Base-by-base conservation (phyloP, 2,888 invertebrate species). In the Platycheirus albimanus region DNA sequence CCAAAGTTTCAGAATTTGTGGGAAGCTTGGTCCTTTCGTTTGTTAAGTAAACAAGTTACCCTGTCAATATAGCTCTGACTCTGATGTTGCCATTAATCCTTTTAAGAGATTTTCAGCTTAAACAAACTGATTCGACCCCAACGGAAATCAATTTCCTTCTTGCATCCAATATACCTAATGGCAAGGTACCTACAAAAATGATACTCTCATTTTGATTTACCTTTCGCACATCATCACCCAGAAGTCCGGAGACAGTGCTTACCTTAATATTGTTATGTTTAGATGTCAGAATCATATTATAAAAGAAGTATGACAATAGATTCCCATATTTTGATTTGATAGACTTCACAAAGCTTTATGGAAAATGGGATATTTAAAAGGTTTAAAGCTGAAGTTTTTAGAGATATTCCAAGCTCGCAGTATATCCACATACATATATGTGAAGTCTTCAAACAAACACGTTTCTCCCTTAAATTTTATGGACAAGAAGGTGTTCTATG, bases 21-120 rank as follows among this genome's bases (percentile, higher is more conserved):
- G 38, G 64, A 47, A 70, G 33, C 20, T 56, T 33, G 38, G 71
- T 56, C 56, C 77, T 54, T 77, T 71, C 56, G 71, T 71, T 71
- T 71, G 64, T 64, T 56, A 56, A 64, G 71, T 49, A 77, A 71
- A 77, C 77, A 64, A 76, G 76, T 76, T 64, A 77, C 33, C 71
- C 56, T 70, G 71, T 58, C 75, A 76, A 69, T 54, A 61, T 54
- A 61, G 52, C 61, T 64, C 70, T 47, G n/a, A n/a, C n/a, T n/a
- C n/a, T n/a, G n/a, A 43, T 19, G 28, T 64, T 47, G 49, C 54
- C 56, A 64, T 64, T 64, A 71, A 71, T 71, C 77, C 71, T 77
- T 77, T 77, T 20, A 71, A 71, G 56, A 64, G 77, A 77, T 77
- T 77, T 77, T 71, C 70, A 58, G 77, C 77, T 77, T 77, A 77